Evolutionary conservation across 2,888 invertebrate species (phyloP).

Genomic region (Nebria salina): DNA sequence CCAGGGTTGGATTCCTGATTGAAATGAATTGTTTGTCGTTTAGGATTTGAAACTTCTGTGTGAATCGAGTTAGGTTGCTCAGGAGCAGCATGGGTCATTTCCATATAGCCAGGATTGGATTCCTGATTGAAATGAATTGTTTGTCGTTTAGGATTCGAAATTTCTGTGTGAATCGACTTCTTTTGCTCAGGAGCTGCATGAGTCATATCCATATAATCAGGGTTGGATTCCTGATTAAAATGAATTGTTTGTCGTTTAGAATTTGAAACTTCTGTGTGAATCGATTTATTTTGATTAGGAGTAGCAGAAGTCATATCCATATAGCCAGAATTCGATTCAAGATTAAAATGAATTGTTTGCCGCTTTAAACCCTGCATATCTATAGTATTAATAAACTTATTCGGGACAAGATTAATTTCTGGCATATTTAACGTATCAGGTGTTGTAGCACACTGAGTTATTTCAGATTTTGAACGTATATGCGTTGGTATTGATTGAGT

Average conservation of each 20-base stretch:
- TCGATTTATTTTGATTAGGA: background rate
- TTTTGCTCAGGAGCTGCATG: too few relatives aligned
- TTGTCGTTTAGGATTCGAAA: conserved; percentile 8
- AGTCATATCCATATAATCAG: conserved; percentile 15
- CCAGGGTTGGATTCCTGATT: too few relatives aligned
- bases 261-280: conserved; percentile 3
- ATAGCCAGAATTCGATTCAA: background rate
- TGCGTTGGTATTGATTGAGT: conserved; percentile 23
- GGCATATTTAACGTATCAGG: background rate
- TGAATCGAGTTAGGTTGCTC: too few relatives aligned
- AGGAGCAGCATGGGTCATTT: background rate
- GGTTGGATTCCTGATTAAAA: conserved; percentile 12
- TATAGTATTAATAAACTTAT: too few relatives aligned
- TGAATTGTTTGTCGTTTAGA: conserved; percentile 9
- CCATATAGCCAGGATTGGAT: too few relatives aligned
- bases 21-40: too few relatives aligned
- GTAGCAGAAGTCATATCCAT: conserved; percentile 26
- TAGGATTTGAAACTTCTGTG: too few relatives aligned
- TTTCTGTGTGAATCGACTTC: too few relatives aligned
- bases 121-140: conserved; percentile 5
- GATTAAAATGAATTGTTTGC: conserved; percentile 12
- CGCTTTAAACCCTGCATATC: background rate
- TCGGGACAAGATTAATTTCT: background rate
- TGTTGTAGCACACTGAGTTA: too few relatives aligned
- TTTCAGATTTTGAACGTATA: too few relatives aligned